Percentiles rank a stretch among this genome's conserved stretches.
These are phyloP conservation scores for Podargus strigoides DNA, from an alignment of 2,797 vertebrate species.

Conservation along the genomic window DNA sequence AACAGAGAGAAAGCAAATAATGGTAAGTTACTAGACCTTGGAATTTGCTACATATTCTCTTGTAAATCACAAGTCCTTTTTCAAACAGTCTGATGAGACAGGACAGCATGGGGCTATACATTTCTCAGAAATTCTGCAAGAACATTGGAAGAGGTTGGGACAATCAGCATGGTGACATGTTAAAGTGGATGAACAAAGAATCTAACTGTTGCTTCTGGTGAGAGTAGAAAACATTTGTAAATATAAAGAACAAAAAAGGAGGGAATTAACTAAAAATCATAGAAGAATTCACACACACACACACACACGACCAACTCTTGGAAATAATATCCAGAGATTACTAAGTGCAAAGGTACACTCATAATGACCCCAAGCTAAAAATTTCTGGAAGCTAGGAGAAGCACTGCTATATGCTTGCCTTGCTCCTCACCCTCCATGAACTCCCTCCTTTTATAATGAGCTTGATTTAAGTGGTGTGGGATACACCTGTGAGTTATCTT, in stretches of 20 bases:
- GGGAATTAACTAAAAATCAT: neutral
- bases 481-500: too few species aligned
- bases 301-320: neutral
- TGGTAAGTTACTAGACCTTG: neutral
- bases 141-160: neutral
- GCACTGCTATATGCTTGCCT: neutral
- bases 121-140: neutral
- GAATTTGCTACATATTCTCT: neutral
- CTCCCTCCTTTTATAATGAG: too few species aligned
- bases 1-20: neutral
- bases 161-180: neutral
- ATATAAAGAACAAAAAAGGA: neutral
- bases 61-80: neutral
- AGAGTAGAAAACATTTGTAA: neutral
- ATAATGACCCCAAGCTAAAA: fast-evolving
- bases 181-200: neutral
- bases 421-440: neutral
- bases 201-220: neutral
- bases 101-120: neutral
- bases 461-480: too few species aligned
- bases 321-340: neutral
- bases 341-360: neutral
- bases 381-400: neutral
- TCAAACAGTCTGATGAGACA: neutral
- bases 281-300: neutral